Base-by-base conservation (phyloP, 2,113 vertebrate genomes). In the Austrofundulus limnaeus region DNA sequence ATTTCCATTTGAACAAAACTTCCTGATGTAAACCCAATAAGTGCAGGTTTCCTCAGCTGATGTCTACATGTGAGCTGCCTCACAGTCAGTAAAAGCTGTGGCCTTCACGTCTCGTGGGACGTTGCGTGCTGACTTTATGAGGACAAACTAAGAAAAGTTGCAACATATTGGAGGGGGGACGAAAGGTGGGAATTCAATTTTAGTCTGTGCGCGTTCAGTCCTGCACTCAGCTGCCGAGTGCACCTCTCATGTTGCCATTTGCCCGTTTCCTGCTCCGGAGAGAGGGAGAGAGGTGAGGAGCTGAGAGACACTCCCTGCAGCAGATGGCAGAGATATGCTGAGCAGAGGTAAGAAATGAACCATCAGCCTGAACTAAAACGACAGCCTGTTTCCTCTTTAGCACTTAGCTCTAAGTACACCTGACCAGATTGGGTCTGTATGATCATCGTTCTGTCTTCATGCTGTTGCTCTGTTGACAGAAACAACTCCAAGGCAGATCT, bases 301-400 rank as follows among this genome's bases (percentile, higher is more conserved):
- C 70, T 46, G 50, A 72, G 71, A 71, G 65, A 72, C 67, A 63
- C 82, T 88, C 90, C 88, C 88, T 43, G 84, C 78, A 89, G 91
- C 90, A 92, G 90, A 92, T 93, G 91, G 91, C 80, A 69, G 85
- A 86, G 78, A 86, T 87, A 79, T 84, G 85, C 80, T 86, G 78
- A 76, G 74, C 84, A 82, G 86, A 88, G 84, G 78, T 86, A 87
- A 91, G 85, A 91, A 88, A 90, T 80, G 86, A 72, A 82, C 87
- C 80, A 90, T 91, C 90, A 91, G 84, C 72, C 83, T 65, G 68
- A 75, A 64, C 77, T 74, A 65, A 90, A 88, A 89, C 84, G 75
- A 88, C 82, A 85, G 88, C 66, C 80, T 84, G 79, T 82, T 78
- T 86, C 62, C 85, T 78, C 85, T 85, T 89, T 90, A 89, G 84